Evolutionary conservation across 2,888 invertebrate species (phyloP).

Genomic region (Laspeyria flexula): DNA sequence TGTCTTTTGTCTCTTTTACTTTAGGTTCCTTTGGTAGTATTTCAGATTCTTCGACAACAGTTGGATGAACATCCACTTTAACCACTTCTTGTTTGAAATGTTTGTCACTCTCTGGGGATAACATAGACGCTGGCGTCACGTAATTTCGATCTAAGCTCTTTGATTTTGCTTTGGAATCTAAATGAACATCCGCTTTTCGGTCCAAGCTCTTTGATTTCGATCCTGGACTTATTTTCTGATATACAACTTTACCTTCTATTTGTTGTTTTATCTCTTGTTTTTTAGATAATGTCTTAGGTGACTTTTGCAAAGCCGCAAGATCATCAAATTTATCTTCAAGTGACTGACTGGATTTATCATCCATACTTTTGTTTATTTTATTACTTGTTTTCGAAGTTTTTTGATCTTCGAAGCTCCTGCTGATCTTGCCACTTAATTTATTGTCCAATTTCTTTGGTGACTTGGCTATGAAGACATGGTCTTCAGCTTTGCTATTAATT

Average conservation of each 20-base stretch:
- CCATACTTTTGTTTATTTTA: constrained; percentile 88
- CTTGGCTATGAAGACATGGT: constrained; percentile 91
- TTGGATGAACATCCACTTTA: constrained; percentile 79
- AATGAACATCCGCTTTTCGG: constrained; percentile 86
- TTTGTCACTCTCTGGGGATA: constrained; percentile 70
- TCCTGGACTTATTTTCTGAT: constrained; percentile 82
- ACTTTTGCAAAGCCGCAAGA: constrained; percentile 83
- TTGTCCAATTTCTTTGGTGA: constrained; percentile 90
- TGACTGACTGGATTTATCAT: constrained; percentile 87
- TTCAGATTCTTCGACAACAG: constrained; percentile 58
- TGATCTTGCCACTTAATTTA: constrained; percentile 84
- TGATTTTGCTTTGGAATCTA: constrained; percentile 86
- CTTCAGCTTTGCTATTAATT: constrained; percentile 90
- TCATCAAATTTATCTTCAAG: constrained; percentile 88
- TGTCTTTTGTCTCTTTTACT: constrained; percentile 54
- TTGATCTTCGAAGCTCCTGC: constrained; percentile 88
- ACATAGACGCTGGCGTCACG: constrained; percentile 70
- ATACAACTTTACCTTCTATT: constrained; percentile 88
- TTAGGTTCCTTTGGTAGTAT: constrained; percentile 56
- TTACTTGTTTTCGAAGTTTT: constrained; percentile 83
- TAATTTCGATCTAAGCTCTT: constrained; percentile 90
- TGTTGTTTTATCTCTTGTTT: constrained; percentile 87
- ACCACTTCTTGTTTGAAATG: constrained; percentile 82
- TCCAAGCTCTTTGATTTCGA: constrained; percentile 90
- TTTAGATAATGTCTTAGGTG: constrained; percentile 86